Conservation (phyloP, 2,113 vertebrate genomes). For the Echinops telfairi region DNA sequence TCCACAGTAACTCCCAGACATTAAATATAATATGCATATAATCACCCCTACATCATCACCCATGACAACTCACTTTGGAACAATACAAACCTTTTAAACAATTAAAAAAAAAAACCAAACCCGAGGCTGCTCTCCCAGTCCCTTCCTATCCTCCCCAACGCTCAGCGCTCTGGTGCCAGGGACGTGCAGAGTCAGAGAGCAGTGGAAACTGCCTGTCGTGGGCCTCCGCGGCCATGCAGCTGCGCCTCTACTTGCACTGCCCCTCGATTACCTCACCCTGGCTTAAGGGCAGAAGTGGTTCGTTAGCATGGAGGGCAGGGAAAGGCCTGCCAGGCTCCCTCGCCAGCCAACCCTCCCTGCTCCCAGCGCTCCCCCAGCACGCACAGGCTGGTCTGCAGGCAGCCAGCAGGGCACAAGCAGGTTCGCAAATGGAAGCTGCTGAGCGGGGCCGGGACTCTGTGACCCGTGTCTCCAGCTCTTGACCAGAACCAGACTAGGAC, state of each 20-base stretch:
- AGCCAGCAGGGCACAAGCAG: not conserved
- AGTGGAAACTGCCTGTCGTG: constrained; percentile 57
- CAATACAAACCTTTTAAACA: constrained; percentile 81
- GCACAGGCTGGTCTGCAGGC: accelerated
- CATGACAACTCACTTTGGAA: constrained; percentile 82
- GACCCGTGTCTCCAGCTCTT: not conserved
- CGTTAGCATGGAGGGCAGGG: not conserved
- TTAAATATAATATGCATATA: constrained; percentile 79
- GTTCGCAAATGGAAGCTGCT: not conserved
- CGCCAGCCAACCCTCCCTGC: not conserved
- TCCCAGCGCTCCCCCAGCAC: not conserved
- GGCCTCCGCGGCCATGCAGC: constrained; percentile 57
- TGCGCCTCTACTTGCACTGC: constrained; percentile 18
- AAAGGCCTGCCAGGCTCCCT: not conserved
- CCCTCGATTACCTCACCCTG: constrained; percentile 70
- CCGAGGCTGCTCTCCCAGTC: constrained; percentile 41
- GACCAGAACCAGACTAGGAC: constrained; percentile 37
- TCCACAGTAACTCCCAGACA: constrained; percentile 85
- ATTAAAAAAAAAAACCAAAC: constrained; percentile 72
- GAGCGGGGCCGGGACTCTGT: not conserved
- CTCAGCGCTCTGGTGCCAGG: constrained; percentile 55
- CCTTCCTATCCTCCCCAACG: constrained; percentile 15
- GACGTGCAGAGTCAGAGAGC: constrained; percentile 5
- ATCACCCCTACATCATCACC: constrained; percentile 79
- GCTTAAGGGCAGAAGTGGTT: constrained; percentile 53